Evolutionary conservation across 2,797 vertebrate species (phyloP).

Genomic region (Galago senegalensis): DNA sequence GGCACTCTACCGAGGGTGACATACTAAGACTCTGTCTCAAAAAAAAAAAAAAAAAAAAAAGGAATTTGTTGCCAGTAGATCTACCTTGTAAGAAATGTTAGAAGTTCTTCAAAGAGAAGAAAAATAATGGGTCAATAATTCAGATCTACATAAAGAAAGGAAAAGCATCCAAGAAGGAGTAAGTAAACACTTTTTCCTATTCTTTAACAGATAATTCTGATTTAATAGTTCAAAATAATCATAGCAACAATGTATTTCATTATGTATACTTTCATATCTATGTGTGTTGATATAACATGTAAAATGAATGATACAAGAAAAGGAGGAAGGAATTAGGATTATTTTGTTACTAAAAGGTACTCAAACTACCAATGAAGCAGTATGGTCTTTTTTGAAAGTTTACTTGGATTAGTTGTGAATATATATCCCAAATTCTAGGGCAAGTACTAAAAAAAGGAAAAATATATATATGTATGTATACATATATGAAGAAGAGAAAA

Average conservation of each 20-base stretch:
- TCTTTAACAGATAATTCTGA: not conserved
- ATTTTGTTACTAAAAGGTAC: not conserved
- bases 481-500: not conserved
- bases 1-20: too few species aligned
- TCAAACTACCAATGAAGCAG: not conserved
- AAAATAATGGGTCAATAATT: not conserved
- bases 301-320: not conserved
- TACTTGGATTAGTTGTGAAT: not conserved
- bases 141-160: not conserved
- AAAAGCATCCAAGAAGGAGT: not conserved
- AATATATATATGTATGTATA: not conserved
- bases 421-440: not conserved
- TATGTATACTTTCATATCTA: not conserved
- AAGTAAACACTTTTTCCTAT: not conserved
- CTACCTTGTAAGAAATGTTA: not conserved
- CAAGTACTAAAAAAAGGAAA: not conserved
- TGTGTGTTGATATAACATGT: not conserved
- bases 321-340: not conserved
- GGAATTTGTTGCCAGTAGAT: not conserved
- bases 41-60: too few species aligned
- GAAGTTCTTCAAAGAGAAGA: conserved; percentile 3
- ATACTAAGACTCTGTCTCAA: too few species aligned
- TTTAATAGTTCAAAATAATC: not conserved
- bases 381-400: not conserved
- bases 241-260: not conserved